A percentile compares a stretch with the other conserved stretches of the same genome.
Evolutionary conservation across 2,113 vertebrate genomes (phyloP).

Genomic region (Stegastes partitus): DNA sequence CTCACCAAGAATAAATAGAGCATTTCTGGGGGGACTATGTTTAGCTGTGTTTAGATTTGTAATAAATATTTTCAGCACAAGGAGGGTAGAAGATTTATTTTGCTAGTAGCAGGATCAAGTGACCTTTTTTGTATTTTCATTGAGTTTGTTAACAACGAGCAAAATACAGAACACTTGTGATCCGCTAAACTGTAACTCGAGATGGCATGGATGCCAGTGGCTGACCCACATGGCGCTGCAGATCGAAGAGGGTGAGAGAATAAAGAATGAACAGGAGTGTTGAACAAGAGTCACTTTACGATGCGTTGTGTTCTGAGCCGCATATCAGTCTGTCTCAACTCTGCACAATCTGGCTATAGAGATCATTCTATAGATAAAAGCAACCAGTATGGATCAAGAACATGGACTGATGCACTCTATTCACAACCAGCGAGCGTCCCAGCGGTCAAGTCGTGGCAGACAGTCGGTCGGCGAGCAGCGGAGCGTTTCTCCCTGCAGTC

Average conservation of each 20-base stretch:
- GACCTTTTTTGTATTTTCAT: too few relatives aligned
- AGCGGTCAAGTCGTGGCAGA: slow-evolving; percentile 35
- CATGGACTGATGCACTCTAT: slow-evolving; percentile 29
- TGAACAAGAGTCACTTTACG: background rate
- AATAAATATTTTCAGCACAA: too few relatives aligned
- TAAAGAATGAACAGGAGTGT: background rate
- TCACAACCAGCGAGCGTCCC: slow-evolving; percentile 32
- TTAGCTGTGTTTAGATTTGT: too few relatives aligned
- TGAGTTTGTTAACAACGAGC: too few relatives aligned
- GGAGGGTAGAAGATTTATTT: too few relatives aligned
- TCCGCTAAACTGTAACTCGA: too few relatives aligned
- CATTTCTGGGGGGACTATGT: too few relatives aligned
- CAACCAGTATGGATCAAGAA: slow-evolving; percentile 2
- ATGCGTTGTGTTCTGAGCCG: background rate
- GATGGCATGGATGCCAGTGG: background rate
- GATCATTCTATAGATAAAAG: slow-evolving; percentile 31
- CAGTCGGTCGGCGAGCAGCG: slow-evolving; percentile 42
- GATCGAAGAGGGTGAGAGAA: background rate
- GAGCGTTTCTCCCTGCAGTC: slow-evolving; percentile 43
- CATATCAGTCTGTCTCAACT: background rate
- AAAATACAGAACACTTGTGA: too few relatives aligned
- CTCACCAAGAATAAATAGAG: too few relatives aligned
- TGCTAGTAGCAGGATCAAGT: too few relatives aligned
- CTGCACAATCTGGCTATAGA: background rate
- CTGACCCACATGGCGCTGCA: background rate